phyloP scores from a whole-genome alignment of 2,888 invertebrate species.

The Phrixothrix hirtus region DNA sequence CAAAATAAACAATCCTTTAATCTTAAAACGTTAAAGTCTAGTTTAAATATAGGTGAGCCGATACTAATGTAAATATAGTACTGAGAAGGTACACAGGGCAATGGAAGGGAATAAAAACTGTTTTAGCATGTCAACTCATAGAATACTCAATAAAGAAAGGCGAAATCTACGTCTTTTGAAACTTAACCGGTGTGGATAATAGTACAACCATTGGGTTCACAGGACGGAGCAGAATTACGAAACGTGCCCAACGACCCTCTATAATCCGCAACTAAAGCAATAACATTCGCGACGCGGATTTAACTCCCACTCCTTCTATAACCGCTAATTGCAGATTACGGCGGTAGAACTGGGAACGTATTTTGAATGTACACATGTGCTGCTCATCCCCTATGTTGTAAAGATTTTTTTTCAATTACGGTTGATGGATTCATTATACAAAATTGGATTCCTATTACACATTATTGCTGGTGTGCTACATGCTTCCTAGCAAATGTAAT shows the following conservation, averaged over 20 bases:
- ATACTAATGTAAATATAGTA: no score
- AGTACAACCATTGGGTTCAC: conserved; percentile 25
- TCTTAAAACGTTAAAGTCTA: no score
- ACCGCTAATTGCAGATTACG: conserved; percentile 40
- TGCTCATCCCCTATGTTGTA: conserved; percentile 28
- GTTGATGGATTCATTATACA: conserved; percentile 30
- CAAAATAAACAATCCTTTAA: no score
- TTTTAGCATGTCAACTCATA: conserved; percentile 3
- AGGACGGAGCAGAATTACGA: conserved; percentile 16
- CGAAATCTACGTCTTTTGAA: conserved; percentile 22
- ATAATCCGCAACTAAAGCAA: conserved; percentile 39
- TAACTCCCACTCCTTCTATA: conserved; percentile 27
- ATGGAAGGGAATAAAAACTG: not conserved
- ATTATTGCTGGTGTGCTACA: no score
- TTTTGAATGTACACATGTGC: conserved; percentile 40
- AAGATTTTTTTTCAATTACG: conserved; percentile 31
- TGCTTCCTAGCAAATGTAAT: no score
- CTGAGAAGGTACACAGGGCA: no score
- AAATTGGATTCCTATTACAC: conserved; percentile 1
- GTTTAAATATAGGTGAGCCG: no score
- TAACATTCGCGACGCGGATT: conserved; percentile 38
- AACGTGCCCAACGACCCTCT: conserved; percentile 31
- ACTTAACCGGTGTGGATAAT: conserved; percentile 26
- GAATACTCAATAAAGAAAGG: conserved; percentile 14
- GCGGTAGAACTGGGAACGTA: conserved; percentile 36